Evolutionary conservation across 2,113 vertebrate genomes (phyloP).

Genomic region (Urocitellus parryii): DNA sequence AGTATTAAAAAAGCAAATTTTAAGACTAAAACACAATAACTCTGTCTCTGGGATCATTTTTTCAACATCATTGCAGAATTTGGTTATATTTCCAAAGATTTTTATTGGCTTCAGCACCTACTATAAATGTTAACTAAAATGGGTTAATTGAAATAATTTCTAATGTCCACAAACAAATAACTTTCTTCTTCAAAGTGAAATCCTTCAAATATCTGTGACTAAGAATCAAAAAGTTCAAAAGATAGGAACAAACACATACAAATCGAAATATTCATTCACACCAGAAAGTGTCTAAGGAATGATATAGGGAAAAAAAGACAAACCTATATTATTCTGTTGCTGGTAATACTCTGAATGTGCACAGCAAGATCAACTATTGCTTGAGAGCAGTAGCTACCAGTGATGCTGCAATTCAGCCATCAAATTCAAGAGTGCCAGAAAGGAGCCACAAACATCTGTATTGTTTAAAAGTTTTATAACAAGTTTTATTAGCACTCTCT

Average conservation of each 20-base stretch:
- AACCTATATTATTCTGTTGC: background rate
- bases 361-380: background rate
- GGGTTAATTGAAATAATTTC: constrained; percentile 16
- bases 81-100: background rate
- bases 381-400: background rate
- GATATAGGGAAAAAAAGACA: background rate
- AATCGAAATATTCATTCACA: constrained; percentile 32
- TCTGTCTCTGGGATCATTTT: background rate
- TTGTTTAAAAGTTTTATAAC: background rate
- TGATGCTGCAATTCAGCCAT: background rate
- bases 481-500: background rate
- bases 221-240: constrained; percentile 42
- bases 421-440: background rate
- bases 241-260: background rate
- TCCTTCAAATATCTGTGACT: constrained; percentile 44
- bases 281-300: background rate
- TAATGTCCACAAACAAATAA: background rate
- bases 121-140: constrained; percentile 38
- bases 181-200: constrained; percentile 56
- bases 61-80: background rate
- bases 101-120: constrained; percentile 34
- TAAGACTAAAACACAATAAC: background rate
- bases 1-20: background rate
- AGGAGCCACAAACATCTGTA: background rate
- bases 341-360: background rate